Evolutionary conservation across 2,888 invertebrate species (phyloP).

Genomic region (Eucera pruinosa): DNA sequence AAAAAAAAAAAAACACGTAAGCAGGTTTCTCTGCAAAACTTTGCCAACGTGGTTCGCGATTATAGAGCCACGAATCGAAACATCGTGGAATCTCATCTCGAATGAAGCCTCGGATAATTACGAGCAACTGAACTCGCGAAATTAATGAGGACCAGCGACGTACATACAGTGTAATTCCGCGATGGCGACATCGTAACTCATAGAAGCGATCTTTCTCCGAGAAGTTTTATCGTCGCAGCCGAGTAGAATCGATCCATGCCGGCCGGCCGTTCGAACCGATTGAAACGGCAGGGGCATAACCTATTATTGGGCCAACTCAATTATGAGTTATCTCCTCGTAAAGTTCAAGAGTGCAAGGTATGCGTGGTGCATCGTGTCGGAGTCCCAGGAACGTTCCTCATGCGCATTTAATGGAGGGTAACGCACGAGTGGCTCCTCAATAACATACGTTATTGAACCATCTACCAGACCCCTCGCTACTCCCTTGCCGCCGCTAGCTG

Average conservation of each 20-base stretch:
- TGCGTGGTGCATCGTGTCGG: conserved; percentile 44
- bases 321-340: conserved; percentile 63
- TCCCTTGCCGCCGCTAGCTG: not conserved
- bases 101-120: conserved; percentile 25
- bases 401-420: conserved; percentile 51
- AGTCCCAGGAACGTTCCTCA: conserved; percentile 32
- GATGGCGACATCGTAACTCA: conserved; percentile 34
- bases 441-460: conserved; percentile 61
- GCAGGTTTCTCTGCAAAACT: too few relatives aligned
- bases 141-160: conserved; percentile 31
- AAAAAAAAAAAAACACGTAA: too few relatives aligned
- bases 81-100: not conserved
- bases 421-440: conserved; percentile 51
- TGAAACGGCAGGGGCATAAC: conserved; percentile 27
- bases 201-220: conserved; percentile 21
- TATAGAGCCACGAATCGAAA: not conserved
- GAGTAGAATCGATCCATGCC: conserved; percentile 37
- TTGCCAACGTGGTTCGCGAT: too few relatives aligned
- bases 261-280: conserved; percentile 20
- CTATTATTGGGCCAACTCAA: conserved; percentile 57
- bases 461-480: not conserved
- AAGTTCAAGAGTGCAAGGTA: conserved; percentile 54
- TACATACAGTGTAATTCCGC: too few relatives aligned
- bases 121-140: conserved; percentile 1
- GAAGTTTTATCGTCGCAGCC: conserved; percentile 20